Percentiles rank a stretch among this genome's conserved stretches.
Conservation (phyloP, 1,140 invertebrate species). For the Lethocerus indicus region DNA sequence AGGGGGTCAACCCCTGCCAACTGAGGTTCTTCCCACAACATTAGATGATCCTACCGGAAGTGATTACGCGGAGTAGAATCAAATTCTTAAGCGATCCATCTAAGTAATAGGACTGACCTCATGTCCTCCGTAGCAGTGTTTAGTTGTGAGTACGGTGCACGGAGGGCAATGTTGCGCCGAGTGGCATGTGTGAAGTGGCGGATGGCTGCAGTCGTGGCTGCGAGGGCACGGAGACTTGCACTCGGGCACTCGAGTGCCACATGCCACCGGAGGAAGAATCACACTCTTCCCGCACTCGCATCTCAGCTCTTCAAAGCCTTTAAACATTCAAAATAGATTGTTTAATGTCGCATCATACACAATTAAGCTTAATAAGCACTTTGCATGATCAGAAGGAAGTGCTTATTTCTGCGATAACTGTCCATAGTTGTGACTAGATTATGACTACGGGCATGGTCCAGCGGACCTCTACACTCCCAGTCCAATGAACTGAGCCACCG, state of each 20-base stretch:
- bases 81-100: too few species aligned
- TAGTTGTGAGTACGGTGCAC: conserved; percentile 74
- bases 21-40: too few species aligned
- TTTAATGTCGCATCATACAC: too few species aligned
- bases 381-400: not conserved
- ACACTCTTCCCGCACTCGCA: conserved; percentile 82
- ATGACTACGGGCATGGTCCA: too few species aligned
- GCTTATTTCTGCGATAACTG: too few species aligned
- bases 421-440: too few species aligned
- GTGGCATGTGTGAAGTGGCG: conserved; percentile 62
- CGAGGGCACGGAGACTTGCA: conserved; percentile 65
- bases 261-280: conserved; percentile 75
- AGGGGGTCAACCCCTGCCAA: too few species aligned
- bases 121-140: conserved; percentile 77
- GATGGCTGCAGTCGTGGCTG: conserved; percentile 62
- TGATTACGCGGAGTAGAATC: too few species aligned
- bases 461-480: too few species aligned
- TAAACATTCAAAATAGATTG: too few species aligned
- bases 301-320: conserved; percentile 75
- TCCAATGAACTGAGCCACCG: too few species aligned
- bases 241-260: conserved; percentile 65
- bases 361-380: not conserved
- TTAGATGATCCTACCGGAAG: too few species aligned
- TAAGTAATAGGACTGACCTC: conserved; percentile 38
- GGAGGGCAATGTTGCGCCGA: conserved; percentile 68